Percentiles rank a stretch among this genome's conserved stretches.
phyloP scores from a whole-genome alignment of 2,797 vertebrate species.

The Huso huso region DNA sequence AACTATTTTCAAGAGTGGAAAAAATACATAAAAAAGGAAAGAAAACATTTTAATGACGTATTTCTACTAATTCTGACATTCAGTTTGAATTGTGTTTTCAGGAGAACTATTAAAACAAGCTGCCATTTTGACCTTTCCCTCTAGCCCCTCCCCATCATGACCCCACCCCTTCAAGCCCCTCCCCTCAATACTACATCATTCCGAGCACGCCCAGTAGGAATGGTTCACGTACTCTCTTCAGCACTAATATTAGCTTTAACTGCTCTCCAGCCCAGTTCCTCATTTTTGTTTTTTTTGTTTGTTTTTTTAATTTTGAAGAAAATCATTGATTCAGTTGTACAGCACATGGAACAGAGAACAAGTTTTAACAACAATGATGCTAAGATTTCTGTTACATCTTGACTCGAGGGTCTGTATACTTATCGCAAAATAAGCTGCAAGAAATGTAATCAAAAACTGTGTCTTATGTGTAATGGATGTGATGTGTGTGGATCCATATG shows the following conservation, averaged over 20 bases:
- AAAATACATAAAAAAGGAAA: slow-evolving; percentile 22
- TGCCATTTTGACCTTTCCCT: slow-evolving; percentile 56
- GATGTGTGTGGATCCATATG: not conserved
- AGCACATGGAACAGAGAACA: too few species aligned
- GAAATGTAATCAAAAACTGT: slow-evolving; percentile 38
- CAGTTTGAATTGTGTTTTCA: slow-evolving; percentile 67
- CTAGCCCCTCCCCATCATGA: slow-evolving; percentile 21
- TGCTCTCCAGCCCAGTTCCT: slow-evolving; percentile 61
- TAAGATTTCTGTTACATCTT: too few species aligned
- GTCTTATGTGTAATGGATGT: slow-evolving; percentile 11
- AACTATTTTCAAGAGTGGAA: slow-evolving; percentile 14
- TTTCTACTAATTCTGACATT: slow-evolving; percentile 49
- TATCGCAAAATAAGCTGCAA: slow-evolving; percentile 53
- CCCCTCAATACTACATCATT: slow-evolving; percentile 48
- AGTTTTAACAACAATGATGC: too few species aligned
- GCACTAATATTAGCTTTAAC: slow-evolving; percentile 72
- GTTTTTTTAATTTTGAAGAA: slow-evolving; percentile 53
- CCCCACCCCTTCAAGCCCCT: not conserved
- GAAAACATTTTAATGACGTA: slow-evolving; percentile 33
- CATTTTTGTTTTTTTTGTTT: slow-evolving; percentile 22
- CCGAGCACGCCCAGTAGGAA: slow-evolving; percentile 51
- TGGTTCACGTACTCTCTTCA: slow-evolving; percentile 53
- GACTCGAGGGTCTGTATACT: slow-evolving; percentile 34
- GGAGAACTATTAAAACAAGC: slow-evolving; percentile 72
- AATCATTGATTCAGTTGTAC: slow-evolving; percentile 5